Conservation (phyloP, 2,797 vertebrate genomes). For the Mastacembelus armatus region DNA sequence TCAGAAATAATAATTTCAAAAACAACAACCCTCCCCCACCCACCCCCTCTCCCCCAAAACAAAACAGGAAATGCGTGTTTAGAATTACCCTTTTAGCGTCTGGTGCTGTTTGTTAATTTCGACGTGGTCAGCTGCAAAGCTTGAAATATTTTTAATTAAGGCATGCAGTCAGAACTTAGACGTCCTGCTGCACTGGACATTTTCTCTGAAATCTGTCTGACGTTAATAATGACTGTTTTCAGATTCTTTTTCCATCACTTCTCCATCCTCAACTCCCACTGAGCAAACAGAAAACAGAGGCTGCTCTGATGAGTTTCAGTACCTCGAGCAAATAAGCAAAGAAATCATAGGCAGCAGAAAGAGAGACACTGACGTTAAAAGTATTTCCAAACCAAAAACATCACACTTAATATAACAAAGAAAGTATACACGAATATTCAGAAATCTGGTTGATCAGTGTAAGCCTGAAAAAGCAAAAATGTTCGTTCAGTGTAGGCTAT, state of each 20-base stretch:
- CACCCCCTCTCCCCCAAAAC: background rate
- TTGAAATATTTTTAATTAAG: slow-evolving; percentile 74
- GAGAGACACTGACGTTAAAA: slow-evolving; percentile 76
- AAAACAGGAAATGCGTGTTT: slow-evolving; percentile 55
- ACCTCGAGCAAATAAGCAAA: slow-evolving; percentile 58
- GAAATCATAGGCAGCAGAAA: slow-evolving; percentile 69
- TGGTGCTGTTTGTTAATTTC: slow-evolving; percentile 72
- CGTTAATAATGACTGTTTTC: slow-evolving; percentile 63
- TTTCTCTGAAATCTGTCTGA: slow-evolving; percentile 62
- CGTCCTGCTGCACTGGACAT: slow-evolving; percentile 72
- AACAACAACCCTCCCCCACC: slow-evolving; percentile 31
- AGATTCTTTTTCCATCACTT: slow-evolving; percentile 60
- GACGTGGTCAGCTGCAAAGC: slow-evolving; percentile 72
- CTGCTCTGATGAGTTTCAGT: slow-evolving; percentile 72
- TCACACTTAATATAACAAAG: slow-evolving; percentile 79
- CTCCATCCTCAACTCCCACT: slow-evolving; percentile 57
- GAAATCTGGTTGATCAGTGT: slow-evolving; percentile 81
- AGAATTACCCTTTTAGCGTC: slow-evolving; percentile 75
- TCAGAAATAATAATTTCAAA: slow-evolving; percentile 66
- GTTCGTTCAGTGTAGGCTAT: slow-evolving; percentile 72
- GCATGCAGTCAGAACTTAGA: slow-evolving; percentile 76
- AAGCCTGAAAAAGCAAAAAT: slow-evolving; percentile 72
- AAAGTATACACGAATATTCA: slow-evolving; percentile 80
- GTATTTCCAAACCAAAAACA: slow-evolving; percentile 76
- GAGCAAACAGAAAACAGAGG: slow-evolving; percentile 51